Evolutionary conservation across 1,140 invertebrate species (phyloP).

Genomic region (Temnothorax longispinosus): DNA sequence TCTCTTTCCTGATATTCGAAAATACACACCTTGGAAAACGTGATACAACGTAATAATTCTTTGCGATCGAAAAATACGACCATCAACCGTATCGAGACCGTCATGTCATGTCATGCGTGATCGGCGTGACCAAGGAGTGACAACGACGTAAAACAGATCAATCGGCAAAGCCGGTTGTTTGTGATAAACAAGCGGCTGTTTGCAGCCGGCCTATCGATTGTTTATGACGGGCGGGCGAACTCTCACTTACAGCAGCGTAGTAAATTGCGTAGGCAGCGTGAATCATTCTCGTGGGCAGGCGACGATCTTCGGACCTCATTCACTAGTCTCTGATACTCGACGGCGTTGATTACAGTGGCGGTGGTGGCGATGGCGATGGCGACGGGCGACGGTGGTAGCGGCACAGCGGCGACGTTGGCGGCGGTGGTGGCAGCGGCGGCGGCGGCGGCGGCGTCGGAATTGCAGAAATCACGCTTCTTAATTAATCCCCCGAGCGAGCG

Average conservation of each 20-base stretch:
- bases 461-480: conserved; percentile 64
- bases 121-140: conserved; percentile 11
- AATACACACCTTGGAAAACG: neutral
- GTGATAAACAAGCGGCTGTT: conserved; percentile 75
- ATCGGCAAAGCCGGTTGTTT: conserved; percentile 36
- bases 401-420: neutral
- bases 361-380: neutral
- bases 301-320: conserved; percentile 77
- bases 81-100: neutral
- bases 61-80: neutral
- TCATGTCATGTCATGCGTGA: neutral
- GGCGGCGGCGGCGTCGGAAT: conserved; percentile 44
- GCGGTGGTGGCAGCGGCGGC: neutral
- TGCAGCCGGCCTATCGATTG: conserved; percentile 72
- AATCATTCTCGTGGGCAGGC: conserved; percentile 73
- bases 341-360: conserved; percentile 17
- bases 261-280: conserved; percentile 77
- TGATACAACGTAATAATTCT: neutral
- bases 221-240: conserved; percentile 66
- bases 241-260: conserved; percentile 74
- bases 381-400: neutral
- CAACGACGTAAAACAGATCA: neutral
- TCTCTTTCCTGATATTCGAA: neutral
- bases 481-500: conserved; percentile 58
- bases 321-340: conserved; percentile 53